Conservation (phyloP, 2,113 vertebrate genomes). For the Micromys minutus region DNA sequence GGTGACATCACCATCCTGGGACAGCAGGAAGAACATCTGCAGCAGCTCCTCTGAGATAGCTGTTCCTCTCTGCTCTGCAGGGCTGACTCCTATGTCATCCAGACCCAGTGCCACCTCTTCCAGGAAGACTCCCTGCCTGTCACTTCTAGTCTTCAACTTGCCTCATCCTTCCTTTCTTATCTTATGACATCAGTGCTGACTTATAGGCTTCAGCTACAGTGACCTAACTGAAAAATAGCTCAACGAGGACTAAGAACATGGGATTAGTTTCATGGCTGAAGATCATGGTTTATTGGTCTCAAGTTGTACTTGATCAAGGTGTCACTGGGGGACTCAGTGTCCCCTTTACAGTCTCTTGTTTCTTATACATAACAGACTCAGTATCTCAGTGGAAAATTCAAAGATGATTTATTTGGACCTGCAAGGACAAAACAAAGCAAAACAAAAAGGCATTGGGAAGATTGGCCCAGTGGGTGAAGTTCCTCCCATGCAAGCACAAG, state of each 20-base stretch:
- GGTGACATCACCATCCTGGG: accelerated
- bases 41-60: not conserved
- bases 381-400: not conserved
- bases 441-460: not conserved
- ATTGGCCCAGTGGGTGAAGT: not conserved
- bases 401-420: not conserved
- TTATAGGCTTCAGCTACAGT: not conserved
- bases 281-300: not conserved
- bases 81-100: not conserved
- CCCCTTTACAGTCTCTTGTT: not conserved
- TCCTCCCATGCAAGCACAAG: not conserved
- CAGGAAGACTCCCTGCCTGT: not conserved
- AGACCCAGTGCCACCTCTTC: not conserved
- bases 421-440: not conserved
- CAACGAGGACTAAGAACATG: not conserved
- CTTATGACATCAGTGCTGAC: no score
- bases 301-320: not conserved
- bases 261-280: not conserved
- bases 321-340: not conserved
- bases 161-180: not conserved
- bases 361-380: not conserved
- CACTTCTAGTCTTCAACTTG: not conserved
- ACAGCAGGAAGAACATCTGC: not conserved
- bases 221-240: not conserved
- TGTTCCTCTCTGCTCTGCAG: not conserved